These are phyloP conservation scores for Drosophila sordidula DNA, from an alignment of 2,888 invertebrate species.

Conservation along the genomic window DNA sequence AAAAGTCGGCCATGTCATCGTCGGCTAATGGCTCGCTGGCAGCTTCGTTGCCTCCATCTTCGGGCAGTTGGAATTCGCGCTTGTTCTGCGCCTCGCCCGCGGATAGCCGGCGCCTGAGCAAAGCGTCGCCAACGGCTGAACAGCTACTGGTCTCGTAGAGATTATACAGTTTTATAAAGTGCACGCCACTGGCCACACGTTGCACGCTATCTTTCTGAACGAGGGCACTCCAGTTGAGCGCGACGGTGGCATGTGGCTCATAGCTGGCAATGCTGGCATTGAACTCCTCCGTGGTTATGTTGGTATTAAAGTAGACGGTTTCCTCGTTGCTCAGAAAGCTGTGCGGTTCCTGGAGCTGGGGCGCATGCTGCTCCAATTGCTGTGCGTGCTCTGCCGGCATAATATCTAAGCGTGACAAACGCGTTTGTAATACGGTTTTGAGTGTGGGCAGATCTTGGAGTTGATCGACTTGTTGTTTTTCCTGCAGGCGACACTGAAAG, in stretches of 20 bases:
- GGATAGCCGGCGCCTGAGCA: constrained; percentile 39
- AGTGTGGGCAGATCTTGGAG: constrained; percentile 43
- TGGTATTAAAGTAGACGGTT: constrained; percentile 82
- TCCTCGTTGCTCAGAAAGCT: constrained; percentile 84
- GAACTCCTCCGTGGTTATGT: constrained; percentile 83
- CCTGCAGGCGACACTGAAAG: constrained; percentile 81
- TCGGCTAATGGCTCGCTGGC: constrained; percentile 64
- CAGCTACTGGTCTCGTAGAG: constrained; percentile 83
- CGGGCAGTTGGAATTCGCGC: constrained; percentile 61
- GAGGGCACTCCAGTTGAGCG: constrained; percentile 82
- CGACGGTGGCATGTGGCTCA: constrained; percentile 83
- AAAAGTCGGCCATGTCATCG: constrained; percentile 81
- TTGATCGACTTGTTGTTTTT: constrained; percentile 30
- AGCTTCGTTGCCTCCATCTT: constrained; percentile 48
- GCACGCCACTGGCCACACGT: constrained; percentile 78
- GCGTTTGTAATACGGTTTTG: constrained; percentile 53
- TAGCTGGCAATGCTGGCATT: constrained; percentile 80
- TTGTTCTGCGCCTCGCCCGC: constrained; percentile 28
- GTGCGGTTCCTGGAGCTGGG: constrained; percentile 75
- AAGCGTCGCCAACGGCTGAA: constrained; percentile 59
- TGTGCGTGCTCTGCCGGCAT: constrained; percentile 66
- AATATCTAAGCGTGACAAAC: constrained; percentile 79
- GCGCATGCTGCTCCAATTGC: constrained; percentile 67
- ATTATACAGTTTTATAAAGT: constrained; percentile 83
- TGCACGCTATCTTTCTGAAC: constrained; percentile 70